Evolutionary conservation across 1,140 invertebrate genomes (phyloP).

Genomic region (Danaus melanippus): DNA sequence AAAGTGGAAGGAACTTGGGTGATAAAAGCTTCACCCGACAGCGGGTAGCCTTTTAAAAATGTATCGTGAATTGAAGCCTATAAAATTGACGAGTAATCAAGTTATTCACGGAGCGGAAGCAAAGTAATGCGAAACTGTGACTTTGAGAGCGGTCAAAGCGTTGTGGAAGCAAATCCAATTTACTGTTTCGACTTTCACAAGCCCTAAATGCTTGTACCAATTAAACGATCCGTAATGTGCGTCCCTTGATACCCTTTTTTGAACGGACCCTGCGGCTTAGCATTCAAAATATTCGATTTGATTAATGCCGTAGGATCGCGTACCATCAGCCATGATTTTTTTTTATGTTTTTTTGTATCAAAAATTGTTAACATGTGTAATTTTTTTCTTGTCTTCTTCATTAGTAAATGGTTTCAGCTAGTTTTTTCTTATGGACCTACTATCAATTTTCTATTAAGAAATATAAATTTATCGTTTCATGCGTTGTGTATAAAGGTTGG

Average conservation of each 20-base stretch:
- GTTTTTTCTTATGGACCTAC: no score
- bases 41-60: conserved; percentile 20
- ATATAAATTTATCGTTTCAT: no score
- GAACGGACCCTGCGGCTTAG: conserved; percentile 17
- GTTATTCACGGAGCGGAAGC: conserved; percentile 42
- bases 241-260: conserved; percentile 29
- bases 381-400: no score
- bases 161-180: conserved; percentile 55
- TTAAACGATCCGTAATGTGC: conserved; percentile 58
- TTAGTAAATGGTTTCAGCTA: no score
- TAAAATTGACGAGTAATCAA: conserved; percentile 47
- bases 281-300: conserved; percentile 22
- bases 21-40: no score
- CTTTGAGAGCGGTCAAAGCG: conserved; percentile 48
- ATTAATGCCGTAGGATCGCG: conserved; percentile 14
- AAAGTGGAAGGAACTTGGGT: no score
- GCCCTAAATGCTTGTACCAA: conserved; percentile 52
- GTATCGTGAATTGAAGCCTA: conserved; percentile 27
- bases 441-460: no score
- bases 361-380: no score
- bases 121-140: conserved; percentile 51
- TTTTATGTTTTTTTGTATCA: no score
- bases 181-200: conserved; percentile 57
- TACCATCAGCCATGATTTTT: no score
- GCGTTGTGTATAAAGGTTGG: no score